Evolutionary conservation across 2,113 vertebrate genomes (phyloP).

Genomic region (Percina caprodes): DNA sequence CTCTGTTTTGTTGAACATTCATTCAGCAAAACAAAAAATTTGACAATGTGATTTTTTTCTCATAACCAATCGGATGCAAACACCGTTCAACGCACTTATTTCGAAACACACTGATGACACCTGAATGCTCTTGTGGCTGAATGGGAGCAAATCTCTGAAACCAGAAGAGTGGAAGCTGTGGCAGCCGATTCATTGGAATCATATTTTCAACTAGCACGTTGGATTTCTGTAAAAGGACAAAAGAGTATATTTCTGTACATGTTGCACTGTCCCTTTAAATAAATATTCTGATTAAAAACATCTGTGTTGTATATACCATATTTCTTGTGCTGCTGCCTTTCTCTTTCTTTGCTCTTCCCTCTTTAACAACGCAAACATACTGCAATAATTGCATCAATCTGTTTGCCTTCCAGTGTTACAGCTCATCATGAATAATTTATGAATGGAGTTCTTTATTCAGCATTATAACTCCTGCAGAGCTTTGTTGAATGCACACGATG

Average conservation of each 20-base stretch:
- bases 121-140: background rate
- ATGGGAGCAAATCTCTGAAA: background rate
- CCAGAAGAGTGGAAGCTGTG: background rate
- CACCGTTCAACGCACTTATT: background rate
- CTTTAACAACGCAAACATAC: background rate
- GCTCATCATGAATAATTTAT: slow-evolving; percentile 2
- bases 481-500: background rate
- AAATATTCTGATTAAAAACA: background rate
- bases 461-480: background rate
- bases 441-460: background rate
- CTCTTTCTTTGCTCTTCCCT: background rate
- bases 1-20: background rate
- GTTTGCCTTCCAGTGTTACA: background rate
- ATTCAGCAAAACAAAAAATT: no score
- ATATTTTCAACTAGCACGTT: background rate
- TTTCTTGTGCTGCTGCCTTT: background rate
- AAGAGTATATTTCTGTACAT: background rate
- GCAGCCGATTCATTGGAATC: background rate
- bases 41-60: no score
- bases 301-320: background rate
- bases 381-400: slow-evolving; percentile 1
- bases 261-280: background rate
- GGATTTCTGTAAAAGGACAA: background rate
- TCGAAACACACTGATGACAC: background rate
- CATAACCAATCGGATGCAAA: background rate